Evolutionary conservation across 37 sponge, comb jelly and placozoan genomes (phyloP).

Genomic region (Beroe forskalii): DNA sequence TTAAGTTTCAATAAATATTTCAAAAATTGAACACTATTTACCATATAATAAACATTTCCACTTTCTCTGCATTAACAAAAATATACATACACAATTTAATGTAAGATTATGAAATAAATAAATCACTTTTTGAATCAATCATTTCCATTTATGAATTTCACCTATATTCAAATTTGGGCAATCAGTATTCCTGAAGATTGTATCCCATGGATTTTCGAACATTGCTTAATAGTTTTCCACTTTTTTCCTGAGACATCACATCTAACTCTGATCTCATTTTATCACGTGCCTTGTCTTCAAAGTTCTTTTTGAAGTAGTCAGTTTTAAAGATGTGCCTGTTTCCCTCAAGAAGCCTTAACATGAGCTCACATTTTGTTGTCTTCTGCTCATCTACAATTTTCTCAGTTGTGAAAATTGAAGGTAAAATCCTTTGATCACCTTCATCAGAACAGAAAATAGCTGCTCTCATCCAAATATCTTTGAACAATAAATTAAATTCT

Average conservation of each 20-base stretch:
- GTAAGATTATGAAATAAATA: not conserved
- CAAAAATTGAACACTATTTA: too few species aligned
- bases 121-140: too few species aligned
- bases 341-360: conserved; percentile 10
- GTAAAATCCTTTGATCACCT: conserved; percentile 51
- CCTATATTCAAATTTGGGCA: not conserved
- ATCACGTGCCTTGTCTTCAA: not conserved
- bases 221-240: not conserved
- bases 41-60: too few species aligned
- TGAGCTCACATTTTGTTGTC: conserved; percentile 6
- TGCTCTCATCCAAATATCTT: conserved; percentile 49
- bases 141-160: too few species aligned
- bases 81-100: not conserved
- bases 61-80: too few species aligned
- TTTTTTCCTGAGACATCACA: not conserved
- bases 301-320: conserved; percentile 19
- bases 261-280: conserved; percentile 23
- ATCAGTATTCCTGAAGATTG: conserved; percentile 45
- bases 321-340: conserved; percentile 21
- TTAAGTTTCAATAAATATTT: too few species aligned
- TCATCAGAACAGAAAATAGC: conserved; percentile 31
- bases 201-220: conserved; percentile 29
- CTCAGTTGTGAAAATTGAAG: conserved; percentile 44
- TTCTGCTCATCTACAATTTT: not conserved
- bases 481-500: conserved; percentile 10